Evolutionary conservation across 53 echinoderm and acorn worm genomes (phyloP), one percentile per base, ranked within the genome.

Genomic region (Mesocentrotus franciscanus): DNA sequence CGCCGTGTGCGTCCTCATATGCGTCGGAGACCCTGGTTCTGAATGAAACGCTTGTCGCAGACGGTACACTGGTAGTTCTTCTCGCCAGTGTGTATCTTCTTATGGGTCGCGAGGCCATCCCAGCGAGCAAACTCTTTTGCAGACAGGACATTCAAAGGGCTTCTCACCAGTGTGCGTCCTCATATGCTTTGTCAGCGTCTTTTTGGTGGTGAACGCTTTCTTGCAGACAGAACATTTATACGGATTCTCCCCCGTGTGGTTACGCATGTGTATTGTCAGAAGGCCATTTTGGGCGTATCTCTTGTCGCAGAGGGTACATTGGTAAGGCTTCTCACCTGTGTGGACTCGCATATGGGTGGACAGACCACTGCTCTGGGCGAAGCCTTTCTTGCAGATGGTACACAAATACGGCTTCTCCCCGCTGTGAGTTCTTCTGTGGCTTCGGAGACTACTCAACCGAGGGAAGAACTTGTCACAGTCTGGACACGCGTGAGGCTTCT

Each of bases 401-500:
- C 91, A 91, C 35, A 20, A 17, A 14, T n/a, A 66, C 10, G 91
- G 91, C 22, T 59, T 64, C 10, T 64, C 91, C 6, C 91, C 91
- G 14, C 36, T 27, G 29, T 91, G 91, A 2, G 91, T 91, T 18
- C 35, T 60, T 15, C 22, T 20, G 22, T 91, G 91, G 26, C 35
- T 64, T 56, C 34, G 9, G n/a, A 91, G 35, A 20, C 58, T 35
- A 32, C 66, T 62, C 68, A 9, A 8, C 18, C 66, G 91, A 32
- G 35, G 34, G 24, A 91, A 91, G 14, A 57, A 32, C 27, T 91
- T 91, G 15, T 66, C 91, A 15, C 91, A 91, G 58, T 57, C 66
- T 10, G 33, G 22, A 35, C 91, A 91, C 1, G 22, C 16, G 27
- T 62, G 68, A 5, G 36, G 32, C 20, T 91, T 91, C 20, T 16